phyloP scores from a whole-genome alignment of 2,888 invertebrate genomes.

The Meandrusa payeni region DNA sequence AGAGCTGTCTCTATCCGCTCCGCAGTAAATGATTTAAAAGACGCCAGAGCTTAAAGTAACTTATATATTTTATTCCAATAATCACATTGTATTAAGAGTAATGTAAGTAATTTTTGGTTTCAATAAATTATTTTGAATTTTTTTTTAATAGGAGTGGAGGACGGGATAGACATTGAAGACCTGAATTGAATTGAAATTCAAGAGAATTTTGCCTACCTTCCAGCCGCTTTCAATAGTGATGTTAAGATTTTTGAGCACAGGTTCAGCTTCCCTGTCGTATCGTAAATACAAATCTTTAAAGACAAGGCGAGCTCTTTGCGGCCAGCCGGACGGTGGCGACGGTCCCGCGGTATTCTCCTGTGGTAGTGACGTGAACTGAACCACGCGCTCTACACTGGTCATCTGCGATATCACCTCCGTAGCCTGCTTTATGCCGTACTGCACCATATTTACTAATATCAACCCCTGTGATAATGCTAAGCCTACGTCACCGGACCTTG shows the following conservation, averaged over 20 bases:
- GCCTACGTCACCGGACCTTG: slow-evolving; percentile 85
- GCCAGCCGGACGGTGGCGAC: slow-evolving; percentile 82
- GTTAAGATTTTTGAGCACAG: slow-evolving; percentile 85
- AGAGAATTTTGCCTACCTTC: slow-evolving; percentile 72
- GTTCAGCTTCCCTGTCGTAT: slow-evolving; percentile 82
- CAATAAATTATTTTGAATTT: too few relatives aligned
- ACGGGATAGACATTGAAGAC: too few relatives aligned
- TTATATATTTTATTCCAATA: too few relatives aligned
- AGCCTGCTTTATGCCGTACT: slow-evolving; percentile 89
- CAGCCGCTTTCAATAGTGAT: slow-evolving; percentile 82
- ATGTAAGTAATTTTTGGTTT: too few relatives aligned
- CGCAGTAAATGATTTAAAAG: too few relatives aligned
- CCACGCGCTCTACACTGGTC: slow-evolving; percentile 90
- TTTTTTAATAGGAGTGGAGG: too few relatives aligned
- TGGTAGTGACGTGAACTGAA: slow-evolving; percentile 88
- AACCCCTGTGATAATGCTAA: slow-evolving; percentile 86
- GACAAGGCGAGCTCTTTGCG: slow-evolving; percentile 78
- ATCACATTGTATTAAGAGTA: too few relatives aligned
- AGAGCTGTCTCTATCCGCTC: too few relatives aligned
- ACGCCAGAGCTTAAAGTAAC: too few relatives aligned
- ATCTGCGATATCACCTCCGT: slow-evolving; percentile 89
- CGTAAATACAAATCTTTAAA: slow-evolving; percentile 83
- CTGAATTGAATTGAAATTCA: too few relatives aligned
- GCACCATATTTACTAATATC: slow-evolving; percentile 89
- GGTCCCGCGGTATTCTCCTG: slow-evolving; percentile 85